Evolutionary conservation across 2,888 invertebrate genomes (phyloP), one percentile per base, ranked within the genome.

Genomic region (Tribolium freemani): DNA sequence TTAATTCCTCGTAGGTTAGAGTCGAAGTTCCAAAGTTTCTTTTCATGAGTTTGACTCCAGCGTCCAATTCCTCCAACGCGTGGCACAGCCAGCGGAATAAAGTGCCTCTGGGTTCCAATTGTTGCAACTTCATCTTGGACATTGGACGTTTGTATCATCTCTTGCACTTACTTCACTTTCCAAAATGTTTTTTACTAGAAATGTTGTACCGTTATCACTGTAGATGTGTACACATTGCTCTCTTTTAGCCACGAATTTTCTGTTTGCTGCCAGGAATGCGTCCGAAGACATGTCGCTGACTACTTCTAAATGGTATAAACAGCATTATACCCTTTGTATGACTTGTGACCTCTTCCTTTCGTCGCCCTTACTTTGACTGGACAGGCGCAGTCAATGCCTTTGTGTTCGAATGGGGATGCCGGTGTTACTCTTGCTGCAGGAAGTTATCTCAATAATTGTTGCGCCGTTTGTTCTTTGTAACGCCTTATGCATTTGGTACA

Each of bases 181-280:
- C 9, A 66, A 56, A 11, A 11, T 26, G 0, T 26, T 26, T 3
- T 5, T 56, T 13, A 69, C 61, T 8, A 76, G 63, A 58, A 83
- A 83, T 48, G 76, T 83, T 4, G 78, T 79, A 2, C 81, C 82
- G 46, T 78, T 79, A 56, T 83, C 82, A 16, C 16, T 1, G 16
- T 16, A 16, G 16, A 16, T 50, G 77, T 77, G 50, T 75, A 72
- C 5, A 80, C 50, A 6, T 71, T 60, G 0, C 0, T 81, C 80
- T 20, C 81, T 63, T 16, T 80, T 64, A 8, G 77, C 64, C 0
- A 74, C 64, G 44, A 82, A 81, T 44, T 81, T 67, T 16, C 66
- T 51, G 21, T 75, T 75, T 0, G 79, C 77, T 0, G 77, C 78
- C 0, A 83, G 5, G 21, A 83, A 83, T 4, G 73, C 64, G 0